Conservation (phyloP, 2,888 invertebrate genomes). For the Ichneumoninae sp. region DNA sequence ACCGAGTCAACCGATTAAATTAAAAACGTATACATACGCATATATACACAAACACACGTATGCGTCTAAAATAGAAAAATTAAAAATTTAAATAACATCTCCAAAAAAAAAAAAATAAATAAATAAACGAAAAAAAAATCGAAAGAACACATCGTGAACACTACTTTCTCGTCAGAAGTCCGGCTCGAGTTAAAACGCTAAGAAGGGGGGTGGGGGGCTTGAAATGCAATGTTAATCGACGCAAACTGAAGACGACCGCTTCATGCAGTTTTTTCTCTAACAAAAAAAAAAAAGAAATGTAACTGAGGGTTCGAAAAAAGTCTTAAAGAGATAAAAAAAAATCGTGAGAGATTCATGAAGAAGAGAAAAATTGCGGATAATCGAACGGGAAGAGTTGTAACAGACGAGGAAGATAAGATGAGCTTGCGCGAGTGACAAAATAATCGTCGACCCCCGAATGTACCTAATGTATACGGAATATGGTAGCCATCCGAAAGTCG, state of each 20-base stretch:
- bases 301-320: background rate
- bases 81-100: background rate
- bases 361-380: conserved; percentile 44
- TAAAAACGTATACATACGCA: conserved; percentile 10
- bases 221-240: conserved; percentile 60
- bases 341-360: conserved; percentile 1
- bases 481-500: conserved; percentile 63
- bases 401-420: conserved; percentile 8
- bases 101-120: conserved; percentile 2
- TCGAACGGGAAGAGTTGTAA: conserved; percentile 10
- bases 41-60: background rate
- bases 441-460: conserved; percentile 35
- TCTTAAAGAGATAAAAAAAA: background rate
- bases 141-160: conserved; percentile 9
- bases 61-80: conserved; percentile 1
- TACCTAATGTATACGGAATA: conserved; percentile 61
- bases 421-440: conserved; percentile 65
- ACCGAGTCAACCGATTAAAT: conserved; percentile 57
- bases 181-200: conserved; percentile 1
- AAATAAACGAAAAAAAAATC: background rate
- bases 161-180: background rate
- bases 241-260: conserved; percentile 42
- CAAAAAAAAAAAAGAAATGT: conserved; percentile 5
- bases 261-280: conserved; percentile 30
- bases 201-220: background rate